These are phyloP conservation scores for Macaca mulatta DNA, from an alignment of 2,113 vertebrate genomes.

Conservation along the genomic window DNA sequence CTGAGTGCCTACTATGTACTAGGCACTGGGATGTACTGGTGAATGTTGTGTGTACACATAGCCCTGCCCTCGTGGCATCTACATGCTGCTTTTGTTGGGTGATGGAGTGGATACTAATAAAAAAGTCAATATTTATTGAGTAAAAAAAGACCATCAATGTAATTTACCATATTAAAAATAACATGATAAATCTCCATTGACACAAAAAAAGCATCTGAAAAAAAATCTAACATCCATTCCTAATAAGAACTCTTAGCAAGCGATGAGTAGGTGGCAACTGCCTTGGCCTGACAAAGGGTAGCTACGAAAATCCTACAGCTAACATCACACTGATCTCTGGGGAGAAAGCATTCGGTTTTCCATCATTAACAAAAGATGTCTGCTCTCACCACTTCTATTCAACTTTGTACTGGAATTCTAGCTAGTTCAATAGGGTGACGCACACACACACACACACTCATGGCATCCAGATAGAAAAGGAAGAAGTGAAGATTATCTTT, in stretches of 20 bases:
- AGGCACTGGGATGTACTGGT: neutral
- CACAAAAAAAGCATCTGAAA: neutral
- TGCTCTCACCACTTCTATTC: neutral
- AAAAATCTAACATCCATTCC: neutral
- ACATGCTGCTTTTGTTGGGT: neutral
- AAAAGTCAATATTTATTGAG: neutral
- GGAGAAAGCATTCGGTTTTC: too few relatives aligned
- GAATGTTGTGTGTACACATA: neutral
- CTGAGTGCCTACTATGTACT: neutral
- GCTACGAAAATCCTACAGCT: neutral
- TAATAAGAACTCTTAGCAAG: neutral
- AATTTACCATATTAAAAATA: neutral
- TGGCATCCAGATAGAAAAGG: neutral
- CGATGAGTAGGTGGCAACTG: too few relatives aligned
- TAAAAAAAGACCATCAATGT: neutral
- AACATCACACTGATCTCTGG: neutral
- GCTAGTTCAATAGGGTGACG: neutral
- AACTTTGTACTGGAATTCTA: neutral
- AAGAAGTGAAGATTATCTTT: too few relatives aligned
- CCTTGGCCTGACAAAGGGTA: neutral
- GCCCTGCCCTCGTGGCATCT: neutral
- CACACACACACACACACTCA: neutral
- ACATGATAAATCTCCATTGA: neutral
- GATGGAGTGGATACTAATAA: neutral
- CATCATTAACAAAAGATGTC: too few relatives aligned